phyloP scores from a whole-genome alignment of 2,888 invertebrate genomes.

The Tyria jacobaeae region DNA sequence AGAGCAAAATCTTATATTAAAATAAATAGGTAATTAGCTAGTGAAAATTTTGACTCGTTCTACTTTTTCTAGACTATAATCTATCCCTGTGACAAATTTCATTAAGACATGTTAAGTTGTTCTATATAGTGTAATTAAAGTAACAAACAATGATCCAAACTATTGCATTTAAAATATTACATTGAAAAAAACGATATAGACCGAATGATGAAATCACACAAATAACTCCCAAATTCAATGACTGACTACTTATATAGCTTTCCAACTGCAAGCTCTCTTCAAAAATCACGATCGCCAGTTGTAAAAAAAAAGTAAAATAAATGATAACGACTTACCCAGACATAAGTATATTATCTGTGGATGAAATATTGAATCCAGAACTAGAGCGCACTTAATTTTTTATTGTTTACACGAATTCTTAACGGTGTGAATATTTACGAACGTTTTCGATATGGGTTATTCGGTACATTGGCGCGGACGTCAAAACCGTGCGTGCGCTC shows the following conservation, averaged over 20 bases:
- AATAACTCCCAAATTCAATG: too few relatives aligned
- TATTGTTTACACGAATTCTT: slow-evolving; percentile 52
- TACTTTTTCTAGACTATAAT: too few relatives aligned
- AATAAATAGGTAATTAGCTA: too few relatives aligned
- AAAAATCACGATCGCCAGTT: slow-evolving; percentile 15
- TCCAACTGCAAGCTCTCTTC: slow-evolving; percentile 1
- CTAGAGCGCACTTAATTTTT: slow-evolving; percentile 42
- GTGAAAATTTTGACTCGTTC: too few relatives aligned
- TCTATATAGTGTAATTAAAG: too few relatives aligned
- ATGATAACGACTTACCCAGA: slow-evolving; percentile 28
- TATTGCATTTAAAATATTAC: too few relatives aligned
- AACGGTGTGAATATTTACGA: slow-evolving; percentile 33
- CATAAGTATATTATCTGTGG: slow-evolving; percentile 23
- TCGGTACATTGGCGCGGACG: slow-evolving; percentile 30
- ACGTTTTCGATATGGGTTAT: slow-evolving; percentile 36
- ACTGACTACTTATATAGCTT: slow-evolving; percentile 12
- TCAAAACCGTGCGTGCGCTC: slow-evolving; percentile 40
- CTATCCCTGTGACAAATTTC: too few relatives aligned
- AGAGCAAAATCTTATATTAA: too few relatives aligned
- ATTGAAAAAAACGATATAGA: too few relatives aligned
- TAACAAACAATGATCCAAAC: too few relatives aligned
- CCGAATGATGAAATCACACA: too few relatives aligned
- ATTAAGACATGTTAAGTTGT: too few relatives aligned
- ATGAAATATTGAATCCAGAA: slow-evolving; percentile 34
- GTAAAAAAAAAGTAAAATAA: slow-evolving; percentile 25